Base-by-base conservation (phyloP, 2,888 invertebrate genomes). In the Xanthorhoe spadicearia region DNA sequence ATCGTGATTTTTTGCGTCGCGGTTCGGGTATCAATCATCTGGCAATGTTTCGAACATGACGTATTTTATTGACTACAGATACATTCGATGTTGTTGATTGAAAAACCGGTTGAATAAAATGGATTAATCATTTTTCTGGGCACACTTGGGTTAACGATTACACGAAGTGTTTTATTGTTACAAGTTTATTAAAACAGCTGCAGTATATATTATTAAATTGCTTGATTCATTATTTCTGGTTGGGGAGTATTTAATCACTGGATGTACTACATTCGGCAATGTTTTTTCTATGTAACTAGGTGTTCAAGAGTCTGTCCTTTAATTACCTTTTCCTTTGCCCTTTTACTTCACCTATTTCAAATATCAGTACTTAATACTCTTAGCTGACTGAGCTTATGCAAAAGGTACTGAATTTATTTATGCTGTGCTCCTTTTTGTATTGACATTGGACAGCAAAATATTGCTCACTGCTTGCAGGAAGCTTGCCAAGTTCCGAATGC, bases 401-500 rank as follows among this genome's bases (percentile, higher is more conserved):
- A 28, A 38, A 17, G n/a, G 35, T 48, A 51, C 19, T 46, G 46
- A 65, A 55, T 64, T 55, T 66, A 56, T 68, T 58, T 64, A 50
- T 56, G 58, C 61, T 28, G 28, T 58, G 46, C 63, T 53, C n/a
- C 52, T 61, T 63, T 68, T 69, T 64, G 56, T 64, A 69, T 70
- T 68, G 70, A 70, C 76, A 74, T 73, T 74, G 73, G 73, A 79
- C 68, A 78, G 79, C 79, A 82, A 83, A 83, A 83, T 84, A 81
- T 76, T 73, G 77, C 73, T 77, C 72, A 74, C 71, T 72, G 56
- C 71, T 68, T 77, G 68, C 76, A 72, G 65, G 74, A 77, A 69
- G 74, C 73, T 76, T 84, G 84, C 85, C 86, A 87, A 87, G 83
- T 85, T 81, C 74, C 71, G 76, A 75, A 78, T 71, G 77, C 77